Evolutionary conservation across 1,140 invertebrate genomes (phyloP), one percentile per base, ranked within the genome.

Genomic region (Meloidogyne chitwoodi): DNA sequence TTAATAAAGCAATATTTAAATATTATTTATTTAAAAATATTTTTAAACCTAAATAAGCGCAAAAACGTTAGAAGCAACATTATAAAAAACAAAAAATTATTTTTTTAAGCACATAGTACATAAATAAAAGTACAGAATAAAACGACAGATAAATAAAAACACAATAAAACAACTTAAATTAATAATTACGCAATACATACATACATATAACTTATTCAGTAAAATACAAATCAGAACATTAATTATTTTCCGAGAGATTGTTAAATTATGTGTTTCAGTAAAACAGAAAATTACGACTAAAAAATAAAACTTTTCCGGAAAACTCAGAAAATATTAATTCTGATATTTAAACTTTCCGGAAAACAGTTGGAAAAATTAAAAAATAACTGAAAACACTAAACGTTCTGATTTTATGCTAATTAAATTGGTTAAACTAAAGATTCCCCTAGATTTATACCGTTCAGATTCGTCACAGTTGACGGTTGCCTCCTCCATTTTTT

Each of bases 401-500:
- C 2, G 19, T 48, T 48, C 44, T 48, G 44, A 48, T 48, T 48
- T 38, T 8, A 0, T 38, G 10, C 62, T 64, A 64, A 64, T 63
- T 63, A 26, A 31, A 0, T 64, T 64, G 62, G 16, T 0, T 16
- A 19, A 44, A 16, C 41, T 19, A 14, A 11, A 11, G 1, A 14
- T 44, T 19, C 27, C 26, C 64, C 16, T 27, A 61, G 12, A 1
- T 31, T 24, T 76, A 48, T 80, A 99, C 96, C 96, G 94, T 93
- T 99, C 96, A 88, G 94, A 97, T 90, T 99, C 96, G 91, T 99
- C 96, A 87, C 78, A 81, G 61, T 94, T 94, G 89, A 96, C 94
- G 82, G 95, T 96, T 84, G 96, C 96, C 91, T 99, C 96, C 81
- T 97, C 94, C 88, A 99, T 91, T 91, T 98, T 98, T 88, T 93